phyloP scores from a whole-genome alignment of 2,888 invertebrate genomes.

The Aphidoletes aphidimyza region DNA sequence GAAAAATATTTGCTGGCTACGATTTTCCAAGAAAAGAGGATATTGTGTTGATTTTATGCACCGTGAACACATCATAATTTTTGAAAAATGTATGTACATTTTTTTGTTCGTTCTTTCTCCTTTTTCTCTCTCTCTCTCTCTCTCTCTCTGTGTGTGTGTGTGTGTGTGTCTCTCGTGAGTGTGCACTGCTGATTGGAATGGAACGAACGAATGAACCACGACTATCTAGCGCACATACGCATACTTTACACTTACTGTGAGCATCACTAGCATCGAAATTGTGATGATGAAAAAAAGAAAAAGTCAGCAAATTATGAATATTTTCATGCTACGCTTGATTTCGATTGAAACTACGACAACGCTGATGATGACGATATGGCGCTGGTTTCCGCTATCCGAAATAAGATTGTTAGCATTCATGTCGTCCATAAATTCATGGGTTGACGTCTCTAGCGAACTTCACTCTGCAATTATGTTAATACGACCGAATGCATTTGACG shows the following conservation, averaged over 20 bases:
- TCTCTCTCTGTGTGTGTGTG: too few relatives aligned
- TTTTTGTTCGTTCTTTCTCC: too few relatives aligned
- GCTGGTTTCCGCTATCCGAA: neutral
- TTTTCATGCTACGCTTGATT: slow-evolving; percentile 49
- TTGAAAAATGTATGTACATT: neutral
- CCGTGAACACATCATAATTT: slow-evolving; percentile 40
- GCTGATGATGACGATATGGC: neutral
- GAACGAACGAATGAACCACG: too few relatives aligned
- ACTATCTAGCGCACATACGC: too few relatives aligned
- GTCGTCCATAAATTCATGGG: slow-evolving; percentile 50
- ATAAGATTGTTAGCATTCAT: slow-evolving; percentile 25
- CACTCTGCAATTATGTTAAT: slow-evolving; percentile 29
- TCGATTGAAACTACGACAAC: slow-evolving; percentile 3
- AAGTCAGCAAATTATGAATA: slow-evolving; percentile 37
- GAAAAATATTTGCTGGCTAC: neutral
- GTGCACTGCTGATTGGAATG: neutral
- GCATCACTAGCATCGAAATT: neutral
- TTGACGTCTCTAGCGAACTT: slow-evolving; percentile 9
- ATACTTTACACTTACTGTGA: too few relatives aligned
- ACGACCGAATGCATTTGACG: slow-evolving; percentile 27
- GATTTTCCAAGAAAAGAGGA: neutral
- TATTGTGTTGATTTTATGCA: slow-evolving; percentile 49
- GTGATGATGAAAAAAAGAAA: neutral
- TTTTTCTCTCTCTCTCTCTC: too few relatives aligned
- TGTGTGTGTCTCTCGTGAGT: too few relatives aligned